Conservation (phyloP, 1,140 invertebrate species). For the Habropoda laboriosa region DNA sequence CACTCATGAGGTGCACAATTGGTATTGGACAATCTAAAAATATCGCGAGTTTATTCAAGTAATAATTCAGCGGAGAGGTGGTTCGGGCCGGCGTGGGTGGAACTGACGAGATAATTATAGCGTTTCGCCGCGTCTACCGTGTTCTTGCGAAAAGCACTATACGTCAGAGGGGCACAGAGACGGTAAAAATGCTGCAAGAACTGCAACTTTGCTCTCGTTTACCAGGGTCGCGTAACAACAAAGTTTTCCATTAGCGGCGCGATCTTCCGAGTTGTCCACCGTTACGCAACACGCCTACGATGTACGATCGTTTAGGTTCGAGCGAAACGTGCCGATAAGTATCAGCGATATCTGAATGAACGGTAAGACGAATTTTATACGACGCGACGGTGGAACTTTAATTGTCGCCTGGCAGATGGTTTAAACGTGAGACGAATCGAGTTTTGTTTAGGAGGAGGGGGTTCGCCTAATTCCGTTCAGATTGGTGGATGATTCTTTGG, state of each 20-base stretch:
- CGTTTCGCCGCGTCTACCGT: slow-evolving; percentile 41
- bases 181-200: slow-evolving; percentile 10
- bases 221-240: neutral
- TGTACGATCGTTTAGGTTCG: neutral
- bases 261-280: neutral
- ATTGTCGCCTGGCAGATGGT: neutral
- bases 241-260: no score
- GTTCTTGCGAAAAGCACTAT: slow-evolving; percentile 50
- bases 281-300: neutral
- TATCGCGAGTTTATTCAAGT: slow-evolving; percentile 63
- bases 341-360: neutral
- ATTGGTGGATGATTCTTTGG: neutral
- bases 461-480: neutral
- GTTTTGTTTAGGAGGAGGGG: neutral
- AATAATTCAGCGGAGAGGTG: slow-evolving; percentile 62
- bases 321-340: neutral
- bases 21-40: slow-evolving; percentile 61
- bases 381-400: neutral
- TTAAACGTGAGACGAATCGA: neutral
- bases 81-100: slow-evolving; percentile 55
- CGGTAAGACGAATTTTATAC: neutral
- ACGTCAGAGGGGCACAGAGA: neutral
- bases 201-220: slow-evolving; percentile 10
- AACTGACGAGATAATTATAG: slow-evolving; percentile 72
- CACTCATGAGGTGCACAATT: slow-evolving; percentile 32